A percentile compares a stretch with the other conserved stretches of the same genome.
Evolutionary conservation across 1,140 invertebrate species (phyloP).

Genomic region (Nixonia krombeini): DNA sequence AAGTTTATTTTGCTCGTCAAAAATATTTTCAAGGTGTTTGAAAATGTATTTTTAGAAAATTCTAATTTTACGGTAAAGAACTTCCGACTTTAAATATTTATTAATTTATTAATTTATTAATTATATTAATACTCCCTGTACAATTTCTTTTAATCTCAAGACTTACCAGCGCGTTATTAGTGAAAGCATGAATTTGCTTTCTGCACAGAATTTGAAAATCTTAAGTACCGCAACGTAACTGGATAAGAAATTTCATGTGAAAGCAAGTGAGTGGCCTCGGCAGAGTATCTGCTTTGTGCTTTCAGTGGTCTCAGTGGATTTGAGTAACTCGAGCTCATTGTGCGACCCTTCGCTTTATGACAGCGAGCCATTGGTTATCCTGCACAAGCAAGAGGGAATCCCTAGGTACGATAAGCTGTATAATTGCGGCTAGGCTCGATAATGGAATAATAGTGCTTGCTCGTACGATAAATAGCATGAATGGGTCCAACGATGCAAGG

Average conservation of each 20-base stretch:
- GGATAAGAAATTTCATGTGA: slow-evolving; percentile 25
- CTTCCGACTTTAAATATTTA: no score
- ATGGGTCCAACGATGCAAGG: slow-evolving; percentile 27
- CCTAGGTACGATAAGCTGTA: slow-evolving; percentile 43
- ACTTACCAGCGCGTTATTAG: neutral
- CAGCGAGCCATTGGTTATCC: slow-evolving; percentile 11
- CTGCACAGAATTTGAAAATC: neutral
- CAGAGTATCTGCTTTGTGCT: slow-evolving; percentile 1
- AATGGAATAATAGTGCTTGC: slow-evolving; percentile 58
- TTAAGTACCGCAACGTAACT: neutral
- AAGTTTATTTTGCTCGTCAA: no score
- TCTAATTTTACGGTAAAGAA: no score
- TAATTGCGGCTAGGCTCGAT: slow-evolving; percentile 56
- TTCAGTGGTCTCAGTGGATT: slow-evolving; percentile 2
- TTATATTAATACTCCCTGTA: no score
- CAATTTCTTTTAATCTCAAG: no score
- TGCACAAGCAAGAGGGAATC: slow-evolving; percentile 12
- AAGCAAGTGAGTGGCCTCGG: slow-evolving; percentile 3
- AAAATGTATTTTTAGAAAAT: no score
- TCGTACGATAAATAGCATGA: slow-evolving; percentile 57
- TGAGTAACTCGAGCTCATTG: slow-evolving; percentile 12
- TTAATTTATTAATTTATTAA: no score
- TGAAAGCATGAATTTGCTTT: neutral
- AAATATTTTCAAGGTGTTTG: no score
- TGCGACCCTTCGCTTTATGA: slow-evolving; percentile 24